Conservation (phyloP, 2,888 invertebrate species). For the Stenolophus ochropezus region DNA sequence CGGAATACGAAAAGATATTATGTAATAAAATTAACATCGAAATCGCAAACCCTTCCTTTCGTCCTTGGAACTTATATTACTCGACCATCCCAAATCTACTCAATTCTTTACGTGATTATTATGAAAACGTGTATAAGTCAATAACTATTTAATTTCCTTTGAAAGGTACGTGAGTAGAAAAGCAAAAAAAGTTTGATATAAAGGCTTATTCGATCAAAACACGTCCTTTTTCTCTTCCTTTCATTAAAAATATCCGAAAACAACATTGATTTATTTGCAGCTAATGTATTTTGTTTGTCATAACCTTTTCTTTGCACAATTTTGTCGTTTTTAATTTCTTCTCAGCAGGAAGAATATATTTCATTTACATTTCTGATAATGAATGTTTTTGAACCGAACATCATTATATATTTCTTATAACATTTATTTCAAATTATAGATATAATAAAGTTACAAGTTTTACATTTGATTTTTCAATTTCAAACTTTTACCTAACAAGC, state of each 20-base stretch:
- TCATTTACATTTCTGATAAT: too few relatives aligned
- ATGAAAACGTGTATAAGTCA: constrained; percentile 32
- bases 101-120: constrained; percentile 34
- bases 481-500: too few relatives aligned
- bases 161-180: constrained; percentile 25
- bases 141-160: constrained; percentile 32
- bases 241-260: constrained; percentile 29
- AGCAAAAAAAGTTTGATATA: constrained; percentile 23
- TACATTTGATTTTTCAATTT: too few relatives aligned
- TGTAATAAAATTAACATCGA: constrained; percentile 18
- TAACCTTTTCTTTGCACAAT: background rate
- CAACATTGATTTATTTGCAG: constrained; percentile 15
- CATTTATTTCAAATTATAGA: too few relatives aligned
- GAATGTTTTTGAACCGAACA: too few relatives aligned
- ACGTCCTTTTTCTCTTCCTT: constrained; percentile 30
- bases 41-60: background rate
- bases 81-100: background rate
- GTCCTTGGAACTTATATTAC: constrained; percentile 16
- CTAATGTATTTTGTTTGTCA: constrained; percentile 26
- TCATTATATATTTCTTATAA: too few relatives aligned
- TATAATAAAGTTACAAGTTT: too few relatives aligned
- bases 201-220: constrained; percentile 20
- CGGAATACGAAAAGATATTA: background rate
- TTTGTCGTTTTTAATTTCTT: constrained; percentile 7
- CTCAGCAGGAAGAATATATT: background rate